Base-by-base conservation (phyloP, 2,113 vertebrate species). In the Daboia siamensis region DNA sequence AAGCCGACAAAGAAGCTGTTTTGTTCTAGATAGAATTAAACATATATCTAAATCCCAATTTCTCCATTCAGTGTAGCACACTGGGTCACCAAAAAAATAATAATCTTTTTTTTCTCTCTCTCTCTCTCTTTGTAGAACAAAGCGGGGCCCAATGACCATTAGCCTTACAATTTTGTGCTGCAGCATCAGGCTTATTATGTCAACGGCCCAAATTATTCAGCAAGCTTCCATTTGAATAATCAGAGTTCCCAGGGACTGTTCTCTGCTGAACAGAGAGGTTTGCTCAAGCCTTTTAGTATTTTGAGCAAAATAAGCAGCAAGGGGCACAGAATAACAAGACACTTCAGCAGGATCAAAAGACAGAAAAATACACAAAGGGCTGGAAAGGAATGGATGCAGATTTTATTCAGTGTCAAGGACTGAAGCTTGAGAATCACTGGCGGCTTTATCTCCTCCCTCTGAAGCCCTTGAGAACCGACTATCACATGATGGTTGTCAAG, bases 121-220 rank as follows among this genome's bases (percentile, higher is more conserved):
- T 74, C 26, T 44, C 39, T 39, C 39, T 39, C 39, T 90, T 92
- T 15, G 12, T 89, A 88, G 86, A 90, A 24, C 13, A 21, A 88
- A 24, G 92, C 3, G 85, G 20, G 24, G 24, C 33, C 15, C 10
- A 29, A 29, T 55, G 23, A 3, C 87, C 84, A 91, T 88, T 1
- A 93, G 90, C 64, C 89, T 91, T 90, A 64, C 57, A 57, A 33
- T 92, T 94, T 39, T 0, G 0, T 93, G n/a, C 12, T 54, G 33
- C 90, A n/a, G 80, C 87, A 44, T 56, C 86, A 91, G 92, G 48
- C 1, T 92, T 87, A 54, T 46, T 12, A 24, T 94, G 95, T 89
- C 39, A 48, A 26, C 1, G 0, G 48, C 46, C 29, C 46, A 87
- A 91, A 95, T 95, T 94, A 29, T 33, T 55, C 52, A 86, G 3